Conservation (phyloP, 2,797 vertebrate species). For the Pangasius djambal region DNA sequence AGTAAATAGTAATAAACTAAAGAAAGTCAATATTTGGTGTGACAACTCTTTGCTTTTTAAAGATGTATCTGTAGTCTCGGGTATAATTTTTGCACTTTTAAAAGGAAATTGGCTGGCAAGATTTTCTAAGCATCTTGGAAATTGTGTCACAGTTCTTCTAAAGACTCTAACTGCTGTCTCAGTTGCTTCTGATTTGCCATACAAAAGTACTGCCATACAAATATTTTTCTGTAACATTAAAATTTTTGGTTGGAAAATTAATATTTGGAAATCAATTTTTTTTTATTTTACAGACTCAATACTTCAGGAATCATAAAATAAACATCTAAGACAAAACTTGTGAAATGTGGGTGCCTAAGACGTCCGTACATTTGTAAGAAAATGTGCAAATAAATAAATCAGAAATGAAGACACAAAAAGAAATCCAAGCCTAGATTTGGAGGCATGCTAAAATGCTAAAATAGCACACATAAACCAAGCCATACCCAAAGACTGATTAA, state of each 20-base stretch:
- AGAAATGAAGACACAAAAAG: background rate
- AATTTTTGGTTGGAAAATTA: background rate
- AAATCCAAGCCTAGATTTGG: background rate
- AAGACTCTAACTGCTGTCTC: background rate
- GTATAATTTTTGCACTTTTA: background rate
- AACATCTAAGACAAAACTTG: background rate
- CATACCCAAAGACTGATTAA: background rate
- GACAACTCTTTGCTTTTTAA: background rate
- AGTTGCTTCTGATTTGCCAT: background rate
- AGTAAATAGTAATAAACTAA: background rate
- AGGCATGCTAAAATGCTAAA: background rate
- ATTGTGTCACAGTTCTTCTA: background rate
- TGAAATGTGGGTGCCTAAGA: too few relatives aligned
- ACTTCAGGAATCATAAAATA: background rate
- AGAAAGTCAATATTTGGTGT: background rate
- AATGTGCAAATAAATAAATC: background rate
- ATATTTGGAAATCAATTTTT: background rate
- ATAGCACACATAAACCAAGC: background rate
- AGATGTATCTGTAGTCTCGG: background rate
- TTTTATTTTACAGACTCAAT: background rate
- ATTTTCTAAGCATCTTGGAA: background rate
- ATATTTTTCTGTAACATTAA: background rate
- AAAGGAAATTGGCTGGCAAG: background rate
- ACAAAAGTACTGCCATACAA: background rate
- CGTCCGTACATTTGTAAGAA: background rate